Conservation (phyloP, 1,140 invertebrate genomes). For the Mya arenaria region DNA sequence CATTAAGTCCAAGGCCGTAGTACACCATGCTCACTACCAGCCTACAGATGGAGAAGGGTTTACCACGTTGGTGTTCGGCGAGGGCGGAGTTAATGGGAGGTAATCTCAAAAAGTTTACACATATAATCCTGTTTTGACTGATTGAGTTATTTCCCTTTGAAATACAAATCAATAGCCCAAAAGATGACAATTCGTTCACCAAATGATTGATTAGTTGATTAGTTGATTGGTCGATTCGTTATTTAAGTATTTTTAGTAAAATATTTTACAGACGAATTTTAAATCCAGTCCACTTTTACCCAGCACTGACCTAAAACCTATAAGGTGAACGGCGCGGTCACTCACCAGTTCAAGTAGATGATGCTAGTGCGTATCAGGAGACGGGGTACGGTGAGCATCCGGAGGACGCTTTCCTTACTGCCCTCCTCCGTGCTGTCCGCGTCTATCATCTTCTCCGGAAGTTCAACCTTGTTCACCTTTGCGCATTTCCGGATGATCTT, state of each 20-base stretch:
- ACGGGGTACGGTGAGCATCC: constrained; percentile 47
- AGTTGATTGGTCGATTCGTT: too few relatives aligned
- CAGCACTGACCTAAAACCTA: background rate
- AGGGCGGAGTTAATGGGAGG: too few relatives aligned
- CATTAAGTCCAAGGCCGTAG: constrained; percentile 85
- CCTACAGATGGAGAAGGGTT: too few relatives aligned
- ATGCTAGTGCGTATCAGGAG: constrained; percentile 54
- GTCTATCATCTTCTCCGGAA: constrained; percentile 52
- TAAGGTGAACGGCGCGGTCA: background rate
- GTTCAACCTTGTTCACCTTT: constrained; percentile 56
- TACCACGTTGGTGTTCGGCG: too few relatives aligned
- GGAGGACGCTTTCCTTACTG: constrained; percentile 38
- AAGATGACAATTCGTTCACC: too few relatives aligned
- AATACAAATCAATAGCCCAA: too few relatives aligned
- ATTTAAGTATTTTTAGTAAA: background rate
- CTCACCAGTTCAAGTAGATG: constrained; percentile 65
- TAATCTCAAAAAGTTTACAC: too few relatives aligned
- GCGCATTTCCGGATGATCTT: constrained; percentile 62
- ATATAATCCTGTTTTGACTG: too few relatives aligned
- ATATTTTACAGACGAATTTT: background rate
- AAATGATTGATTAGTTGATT: too few relatives aligned
- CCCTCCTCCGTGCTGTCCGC: background rate
- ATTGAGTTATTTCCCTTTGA: too few relatives aligned
- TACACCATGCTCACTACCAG: constrained; percentile 85
- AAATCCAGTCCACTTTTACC: background rate